Conservation (phyloP, 2,113 vertebrate genomes). For the Centropus unirufus region DNA sequence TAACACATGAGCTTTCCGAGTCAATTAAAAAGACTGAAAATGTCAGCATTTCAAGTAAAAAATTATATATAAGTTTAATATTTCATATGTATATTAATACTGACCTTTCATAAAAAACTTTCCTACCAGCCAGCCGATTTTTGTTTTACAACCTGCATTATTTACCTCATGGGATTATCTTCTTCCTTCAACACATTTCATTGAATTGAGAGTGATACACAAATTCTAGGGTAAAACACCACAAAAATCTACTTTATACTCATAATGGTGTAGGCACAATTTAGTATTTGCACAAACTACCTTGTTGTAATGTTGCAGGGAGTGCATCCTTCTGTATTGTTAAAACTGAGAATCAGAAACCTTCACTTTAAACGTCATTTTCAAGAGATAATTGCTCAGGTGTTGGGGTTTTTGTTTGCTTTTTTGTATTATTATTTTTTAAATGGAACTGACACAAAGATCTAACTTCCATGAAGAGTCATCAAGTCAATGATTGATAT, state of each 20-base stretch:
- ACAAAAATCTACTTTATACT: neutral
- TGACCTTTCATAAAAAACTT: constrained; percentile 24
- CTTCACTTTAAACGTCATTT: neutral
- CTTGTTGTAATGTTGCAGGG: neutral
- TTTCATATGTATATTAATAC: neutral
- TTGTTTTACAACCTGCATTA: neutral
- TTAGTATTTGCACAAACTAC: neutral
- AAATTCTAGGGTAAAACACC: neutral
- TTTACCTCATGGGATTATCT: neutral
- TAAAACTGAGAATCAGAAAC: neutral
- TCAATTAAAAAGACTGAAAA: neutral
- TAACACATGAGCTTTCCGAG: neutral
- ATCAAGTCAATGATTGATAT: neutral
- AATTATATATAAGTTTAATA: neutral
- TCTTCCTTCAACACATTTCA: neutral
- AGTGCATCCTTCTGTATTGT: neutral
- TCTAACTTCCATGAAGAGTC: neutral
- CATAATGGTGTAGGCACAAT: neutral
- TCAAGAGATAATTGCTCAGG: neutral
- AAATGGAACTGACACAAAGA: neutral
- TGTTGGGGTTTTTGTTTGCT: neutral
- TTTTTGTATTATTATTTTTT: neutral
- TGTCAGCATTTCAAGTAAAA: neutral
- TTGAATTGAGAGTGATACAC: neutral
- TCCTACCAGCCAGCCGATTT: neutral